These are phyloP conservation scores for Carassius carassius DNA, from an alignment of 2,113 vertebrate genomes.

Conservation along the genomic window DNA sequence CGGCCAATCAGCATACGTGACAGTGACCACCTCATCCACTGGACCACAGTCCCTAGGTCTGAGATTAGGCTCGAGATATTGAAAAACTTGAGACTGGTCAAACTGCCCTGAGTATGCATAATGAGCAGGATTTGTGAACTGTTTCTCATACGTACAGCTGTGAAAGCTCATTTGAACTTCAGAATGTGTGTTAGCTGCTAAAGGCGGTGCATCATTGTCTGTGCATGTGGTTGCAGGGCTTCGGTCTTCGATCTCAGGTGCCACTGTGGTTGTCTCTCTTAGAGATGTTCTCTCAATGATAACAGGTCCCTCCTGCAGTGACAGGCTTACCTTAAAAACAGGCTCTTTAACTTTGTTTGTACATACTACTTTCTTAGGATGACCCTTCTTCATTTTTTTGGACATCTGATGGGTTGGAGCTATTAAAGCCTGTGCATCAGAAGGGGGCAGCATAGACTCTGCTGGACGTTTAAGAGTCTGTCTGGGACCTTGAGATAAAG, in stretches of 20 bases:
- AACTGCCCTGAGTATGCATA: neutral
- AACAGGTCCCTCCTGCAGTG: conserved; percentile 56
- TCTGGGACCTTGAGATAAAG: conserved; percentile 14
- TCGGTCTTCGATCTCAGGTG: neutral
- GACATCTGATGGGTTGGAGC: neutral
- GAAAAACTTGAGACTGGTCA: conserved; percentile 12
- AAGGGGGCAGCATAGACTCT: neutral
- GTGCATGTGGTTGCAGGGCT: neutral
- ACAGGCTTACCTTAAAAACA: conserved; percentile 70
- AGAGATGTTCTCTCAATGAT: conserved; percentile 64
- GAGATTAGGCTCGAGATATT: neutral
- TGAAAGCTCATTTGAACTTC: neutral
- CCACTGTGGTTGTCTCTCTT: neutral
- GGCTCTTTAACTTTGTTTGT: conserved; percentile 23
- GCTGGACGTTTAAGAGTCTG: neutral
- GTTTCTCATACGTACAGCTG: neutral
- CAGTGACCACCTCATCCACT: neutral
- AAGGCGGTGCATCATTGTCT: neutral
- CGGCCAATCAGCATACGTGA: neutral
- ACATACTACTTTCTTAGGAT: neutral
- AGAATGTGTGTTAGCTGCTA: neutral
- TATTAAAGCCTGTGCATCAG: neutral
- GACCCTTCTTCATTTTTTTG: neutral
- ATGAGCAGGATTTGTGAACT: neutral
- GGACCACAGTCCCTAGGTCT: neutral